A percentile compares a stretch with the other conserved stretches of the same genome.
Evolutionary conservation across 2,888 invertebrate species (phyloP).

Genomic region (Mellilla xanthometata): DNA sequence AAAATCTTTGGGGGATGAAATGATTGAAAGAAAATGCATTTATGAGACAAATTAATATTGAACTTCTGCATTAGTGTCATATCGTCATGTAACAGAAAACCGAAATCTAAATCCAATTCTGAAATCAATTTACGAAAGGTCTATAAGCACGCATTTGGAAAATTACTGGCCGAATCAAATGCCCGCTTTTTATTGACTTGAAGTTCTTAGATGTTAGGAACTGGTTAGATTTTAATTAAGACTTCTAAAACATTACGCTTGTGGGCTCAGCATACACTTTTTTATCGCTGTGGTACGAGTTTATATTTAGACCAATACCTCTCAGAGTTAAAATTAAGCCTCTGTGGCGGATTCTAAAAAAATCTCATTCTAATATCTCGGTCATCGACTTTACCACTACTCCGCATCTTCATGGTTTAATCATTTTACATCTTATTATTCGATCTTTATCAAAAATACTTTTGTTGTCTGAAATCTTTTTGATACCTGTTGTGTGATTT

Average conservation of each 20-base stretch:
- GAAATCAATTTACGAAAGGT: no score
- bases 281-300: no score
- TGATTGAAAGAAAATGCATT: no score
- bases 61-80: no score
- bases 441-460: no score
- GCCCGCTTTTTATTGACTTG: conserved; percentile 17
- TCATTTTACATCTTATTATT: conserved; percentile 1
- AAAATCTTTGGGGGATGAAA: no score
- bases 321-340: conserved; percentile 3
- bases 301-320: background rate
- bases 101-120: no score
- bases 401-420: background rate
- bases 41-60: no score
- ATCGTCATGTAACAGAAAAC: no score
- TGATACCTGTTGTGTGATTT: no score
- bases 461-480: no score
- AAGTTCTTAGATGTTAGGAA: conserved; percentile 6
- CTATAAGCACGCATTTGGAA: conserved; percentile 35
- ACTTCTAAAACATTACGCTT: background rate
- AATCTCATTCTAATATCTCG: conserved; percentile 7
- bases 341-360: conserved; percentile 3
- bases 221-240: conserved; percentile 11
- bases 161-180: conserved; percentile 44
- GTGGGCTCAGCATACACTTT: no score
- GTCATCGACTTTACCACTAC: conserved; percentile 10